A percentile compares a stretch with the other conserved stretches of the same genome.
Evolutionary conservation across 2,888 invertebrate species (phyloP).

Genomic region (Tachystola acroxantha): DNA sequence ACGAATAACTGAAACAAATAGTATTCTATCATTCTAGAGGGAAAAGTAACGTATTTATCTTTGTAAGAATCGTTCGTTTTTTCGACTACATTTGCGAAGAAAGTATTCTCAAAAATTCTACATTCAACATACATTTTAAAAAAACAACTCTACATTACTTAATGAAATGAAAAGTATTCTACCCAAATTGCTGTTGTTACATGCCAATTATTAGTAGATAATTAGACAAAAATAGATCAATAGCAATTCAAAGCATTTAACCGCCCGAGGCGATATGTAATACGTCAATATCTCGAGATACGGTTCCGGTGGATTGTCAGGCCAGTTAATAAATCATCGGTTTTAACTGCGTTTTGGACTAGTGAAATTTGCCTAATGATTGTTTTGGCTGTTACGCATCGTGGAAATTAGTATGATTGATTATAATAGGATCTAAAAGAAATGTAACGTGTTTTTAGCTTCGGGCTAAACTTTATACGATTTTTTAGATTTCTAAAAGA

Average conservation of each 20-base stretch:
- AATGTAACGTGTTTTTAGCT: background rate
- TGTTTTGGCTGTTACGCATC: conserved; percentile 7
- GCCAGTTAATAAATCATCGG: conserved; percentile 15
- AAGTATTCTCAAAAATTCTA: no score
- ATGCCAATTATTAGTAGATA: no score
- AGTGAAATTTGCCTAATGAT: conserved; percentile 13
- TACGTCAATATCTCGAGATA: conserved; percentile 13
- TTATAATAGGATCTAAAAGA: background rate
- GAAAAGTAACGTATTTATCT: no score
- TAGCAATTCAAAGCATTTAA: conserved; percentile 11
- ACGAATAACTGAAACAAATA: no score
- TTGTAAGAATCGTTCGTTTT: no score
- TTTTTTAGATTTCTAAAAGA: no score
- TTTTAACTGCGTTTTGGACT: conserved; percentile 10
- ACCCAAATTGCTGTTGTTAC: no score
- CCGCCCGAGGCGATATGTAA: conserved; percentile 15
- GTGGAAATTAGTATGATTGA: background rate
- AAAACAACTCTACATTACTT: no score
- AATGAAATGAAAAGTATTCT: no score
- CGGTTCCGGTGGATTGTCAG: conserved; percentile 18
- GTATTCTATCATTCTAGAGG: no score
- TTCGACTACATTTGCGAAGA: no score
- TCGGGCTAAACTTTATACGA: background rate
- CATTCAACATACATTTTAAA: no score
- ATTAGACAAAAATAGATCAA: conserved; percentile 3